A percentile compares a stretch with the other conserved stretches of the same genome.
Evolutionary conservation across 92 coral and sea anemone genomes (phyloP).

Genomic region (Galaxea fascicularis): DNA sequence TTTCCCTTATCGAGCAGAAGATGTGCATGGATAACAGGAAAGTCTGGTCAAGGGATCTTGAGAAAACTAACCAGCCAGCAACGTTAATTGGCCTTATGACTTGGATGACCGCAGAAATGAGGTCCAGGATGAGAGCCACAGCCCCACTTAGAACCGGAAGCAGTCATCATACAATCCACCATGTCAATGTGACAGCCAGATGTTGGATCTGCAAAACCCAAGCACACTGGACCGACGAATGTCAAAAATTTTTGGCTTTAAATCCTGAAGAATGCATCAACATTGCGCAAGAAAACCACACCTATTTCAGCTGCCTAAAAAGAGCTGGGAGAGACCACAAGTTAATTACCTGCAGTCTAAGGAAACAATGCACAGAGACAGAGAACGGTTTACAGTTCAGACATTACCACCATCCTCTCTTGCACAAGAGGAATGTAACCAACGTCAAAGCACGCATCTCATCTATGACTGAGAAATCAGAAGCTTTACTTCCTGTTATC

Average conservation of each 20-base stretch:
- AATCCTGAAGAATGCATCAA: neutral
- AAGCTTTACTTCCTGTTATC: neutral
- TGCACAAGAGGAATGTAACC: neutral
- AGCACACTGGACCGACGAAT: constrained; percentile 7
- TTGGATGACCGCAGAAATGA: constrained; percentile 75
- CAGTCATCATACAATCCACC: constrained; percentile 12
- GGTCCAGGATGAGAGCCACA: constrained; percentile 71
- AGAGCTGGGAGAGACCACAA: constrained; percentile 15
- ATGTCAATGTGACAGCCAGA: neutral
- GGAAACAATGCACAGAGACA: constrained; percentile 4
- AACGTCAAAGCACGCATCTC: neutral
- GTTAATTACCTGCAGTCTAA: constrained; percentile 1
- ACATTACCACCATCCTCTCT: neutral
- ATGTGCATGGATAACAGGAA: constrained; percentile 63
- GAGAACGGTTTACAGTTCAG: neutral
- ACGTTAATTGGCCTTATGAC: constrained; percentile 54
- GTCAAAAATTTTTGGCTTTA: neutral
- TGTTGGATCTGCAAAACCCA: constrained; percentile 7
- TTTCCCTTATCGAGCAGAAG: constrained; percentile 56
- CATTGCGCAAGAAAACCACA: neutral
- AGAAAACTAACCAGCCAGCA: constrained; percentile 52
- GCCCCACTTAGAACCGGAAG: constrained; percentile 52
- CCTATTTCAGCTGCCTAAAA: neutral
- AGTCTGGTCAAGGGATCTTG: constrained; percentile 72
- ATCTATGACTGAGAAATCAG: neutral